A percentile compares a stretch with the other conserved stretches of the same genome.
Evolutionary conservation across 2,113 vertebrate genomes (phyloP).

Genomic region (Rynchops niger): DNA sequence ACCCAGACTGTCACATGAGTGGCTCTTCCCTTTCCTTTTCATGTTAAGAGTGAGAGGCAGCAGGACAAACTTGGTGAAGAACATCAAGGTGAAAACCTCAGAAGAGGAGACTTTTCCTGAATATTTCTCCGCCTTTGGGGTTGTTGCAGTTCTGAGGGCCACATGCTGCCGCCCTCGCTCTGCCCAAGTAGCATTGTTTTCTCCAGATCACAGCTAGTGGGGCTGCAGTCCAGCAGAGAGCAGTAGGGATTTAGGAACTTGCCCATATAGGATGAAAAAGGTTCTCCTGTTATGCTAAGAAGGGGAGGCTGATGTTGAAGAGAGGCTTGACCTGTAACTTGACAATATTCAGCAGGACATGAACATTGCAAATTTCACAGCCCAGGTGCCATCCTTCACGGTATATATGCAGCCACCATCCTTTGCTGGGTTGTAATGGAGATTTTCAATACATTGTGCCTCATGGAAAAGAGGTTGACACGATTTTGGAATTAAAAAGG

Average conservation of each 20-base stretch:
- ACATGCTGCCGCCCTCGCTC: neutral
- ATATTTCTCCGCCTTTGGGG: neutral
- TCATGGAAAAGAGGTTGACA: neutral
- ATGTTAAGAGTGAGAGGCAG: neutral
- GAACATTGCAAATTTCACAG: neutral
- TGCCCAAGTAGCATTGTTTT: neutral
- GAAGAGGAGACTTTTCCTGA: neutral
- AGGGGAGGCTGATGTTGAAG: neutral
- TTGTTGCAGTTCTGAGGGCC: neutral
- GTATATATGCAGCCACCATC: neutral
- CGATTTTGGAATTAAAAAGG: neutral
- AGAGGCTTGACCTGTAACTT: neutral
- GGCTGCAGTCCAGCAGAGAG: neutral
- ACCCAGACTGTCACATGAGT: neutral
- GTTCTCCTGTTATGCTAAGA: neutral
- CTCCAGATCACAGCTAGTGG: neutral
- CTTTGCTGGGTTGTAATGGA: neutral
- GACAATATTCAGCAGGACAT: neutral
- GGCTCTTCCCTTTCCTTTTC: neutral
- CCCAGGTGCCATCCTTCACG: accelerated
- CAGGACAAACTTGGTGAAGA: neutral
- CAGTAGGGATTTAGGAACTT: neutral
- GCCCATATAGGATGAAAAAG: neutral
- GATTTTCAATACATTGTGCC: neutral
- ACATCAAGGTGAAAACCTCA: neutral